A percentile compares a stretch with the other conserved stretches of the same genome.
Evolutionary conservation across 2,113 vertebrate genomes (phyloP).

Genomic region (Nanorana parkeri): DNA sequence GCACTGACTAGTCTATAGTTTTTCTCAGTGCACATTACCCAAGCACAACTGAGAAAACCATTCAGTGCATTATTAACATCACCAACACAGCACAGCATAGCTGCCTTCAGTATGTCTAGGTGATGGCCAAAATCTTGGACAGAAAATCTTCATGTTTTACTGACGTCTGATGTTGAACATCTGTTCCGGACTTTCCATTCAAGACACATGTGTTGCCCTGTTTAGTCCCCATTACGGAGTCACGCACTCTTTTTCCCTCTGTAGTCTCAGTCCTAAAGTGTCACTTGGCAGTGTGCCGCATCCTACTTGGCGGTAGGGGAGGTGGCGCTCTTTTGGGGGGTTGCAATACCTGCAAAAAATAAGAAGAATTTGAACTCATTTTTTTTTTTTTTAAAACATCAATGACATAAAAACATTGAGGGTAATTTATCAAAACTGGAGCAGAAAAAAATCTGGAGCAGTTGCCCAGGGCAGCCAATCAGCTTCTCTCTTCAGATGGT

Average conservation of each 20-base stretch:
- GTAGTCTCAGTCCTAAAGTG: not conserved
- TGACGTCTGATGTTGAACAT: no score
- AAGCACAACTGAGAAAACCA: not conserved
- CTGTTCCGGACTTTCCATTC: not conserved
- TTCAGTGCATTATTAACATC: not conserved
- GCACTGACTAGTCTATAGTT: no score
- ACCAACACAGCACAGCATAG: not conserved
- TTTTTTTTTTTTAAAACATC: not conserved
- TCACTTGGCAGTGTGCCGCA: not conserved
- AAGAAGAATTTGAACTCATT: not conserved
- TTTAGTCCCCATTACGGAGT: not conserved
- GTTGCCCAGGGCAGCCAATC: no score
- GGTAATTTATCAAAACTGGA: no score
- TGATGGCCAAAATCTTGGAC: no score
- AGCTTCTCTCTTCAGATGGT: no score
- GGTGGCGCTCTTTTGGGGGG: conserved; percentile 30
- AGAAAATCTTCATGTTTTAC: no score
- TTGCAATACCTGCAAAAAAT: conserved; percentile 21
- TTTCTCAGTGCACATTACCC: no score
- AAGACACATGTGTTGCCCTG: not conserved
- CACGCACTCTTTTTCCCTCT: not conserved
- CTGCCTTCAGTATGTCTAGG: not conserved
- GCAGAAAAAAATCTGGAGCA: no score
- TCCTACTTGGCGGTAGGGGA: conserved; percentile 28
- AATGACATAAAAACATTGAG: not conserved